Base-by-base conservation (phyloP, 1,140 invertebrate genomes). In the Trichoplusia ni region DNA sequence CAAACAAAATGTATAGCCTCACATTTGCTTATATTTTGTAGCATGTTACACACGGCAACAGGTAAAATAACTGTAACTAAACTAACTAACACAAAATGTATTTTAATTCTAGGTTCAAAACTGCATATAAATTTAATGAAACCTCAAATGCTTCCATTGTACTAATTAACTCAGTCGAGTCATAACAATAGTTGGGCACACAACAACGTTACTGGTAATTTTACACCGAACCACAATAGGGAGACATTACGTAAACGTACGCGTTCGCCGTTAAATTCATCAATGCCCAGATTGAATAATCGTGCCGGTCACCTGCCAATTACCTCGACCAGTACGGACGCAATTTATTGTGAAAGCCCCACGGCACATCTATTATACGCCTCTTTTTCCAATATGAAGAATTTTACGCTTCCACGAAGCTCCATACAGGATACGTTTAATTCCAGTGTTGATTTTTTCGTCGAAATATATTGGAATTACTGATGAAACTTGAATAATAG, bases 261-360 rank as follows among this genome's bases (percentile, higher is more conserved):
- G 38, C 61, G 25, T 49, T 63, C 60, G 18, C 51, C 37, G 56
- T 69, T 73, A 69, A 73, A 76, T 73, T 71, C 71, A 76, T 76
- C 74, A 76, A 69, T 73, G 74, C 66, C 66, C 38, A 33, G 65
- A 68, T 71, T 76, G 74, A 76, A 76, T 76, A 73, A 73, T 76
- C 71, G 68, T 27, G 44, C 71, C 68, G 71, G 68, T 71, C 67
- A 71, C 64, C 74, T 76, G 74, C 69, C 74, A 76, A 73, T 76
- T 76, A 73, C 62, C 56, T 51, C 38, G 19, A 44, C 38, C 64
- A 42, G 64, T 53, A 47, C 63, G 68, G 64, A 44, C 64, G 64
- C 66, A 69, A 76, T 76, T 76, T 76, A 76, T 76, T 73, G 71
- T 73, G 51, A 63, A 72, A 63, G 49, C 61, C 66, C 67, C 62